Evolutionary conservation across 1,140 invertebrate genomes (phyloP).

Genomic region (Ganaspis sp.): DNA sequence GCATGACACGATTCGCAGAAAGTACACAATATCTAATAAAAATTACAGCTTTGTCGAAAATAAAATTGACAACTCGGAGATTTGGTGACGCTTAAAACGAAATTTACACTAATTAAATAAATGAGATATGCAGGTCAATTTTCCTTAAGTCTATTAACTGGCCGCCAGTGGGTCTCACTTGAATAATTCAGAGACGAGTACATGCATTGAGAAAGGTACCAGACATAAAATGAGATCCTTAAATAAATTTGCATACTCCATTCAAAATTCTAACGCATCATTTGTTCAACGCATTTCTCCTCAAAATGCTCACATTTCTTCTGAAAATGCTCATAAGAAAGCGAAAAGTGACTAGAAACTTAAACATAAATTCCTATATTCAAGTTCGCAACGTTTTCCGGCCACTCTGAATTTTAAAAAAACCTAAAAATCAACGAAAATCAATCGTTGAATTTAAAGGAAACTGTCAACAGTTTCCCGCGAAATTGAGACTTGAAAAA

Average conservation of each 20-base stretch:
- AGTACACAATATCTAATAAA: conserved; percentile 20
- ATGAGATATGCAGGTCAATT: background rate
- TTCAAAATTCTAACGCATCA: background rate
- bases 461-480: too few species aligned
- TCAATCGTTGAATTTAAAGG: background rate
- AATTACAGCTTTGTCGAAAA: background rate
- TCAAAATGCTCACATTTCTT: background rate
- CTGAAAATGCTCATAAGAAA: background rate
- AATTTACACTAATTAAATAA: conserved; percentile 11
- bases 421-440: background rate
- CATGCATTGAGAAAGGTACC: background rate
- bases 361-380: background rate
- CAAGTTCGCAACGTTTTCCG: background rate
- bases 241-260: background rate
- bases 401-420: background rate
- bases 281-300: background rate
- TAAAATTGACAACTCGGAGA: background rate
- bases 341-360: conserved; percentile 14
- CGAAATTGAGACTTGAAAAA: background rate
- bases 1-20: background rate
- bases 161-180: background rate
- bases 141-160: conserved; percentile 23
- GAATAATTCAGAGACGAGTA: background rate
- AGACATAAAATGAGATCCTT: background rate
- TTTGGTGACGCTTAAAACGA: conserved; percentile 19